phyloP scores from a whole-genome alignment of 2,888 invertebrate genomes.

The Phortica magna region DNA sequence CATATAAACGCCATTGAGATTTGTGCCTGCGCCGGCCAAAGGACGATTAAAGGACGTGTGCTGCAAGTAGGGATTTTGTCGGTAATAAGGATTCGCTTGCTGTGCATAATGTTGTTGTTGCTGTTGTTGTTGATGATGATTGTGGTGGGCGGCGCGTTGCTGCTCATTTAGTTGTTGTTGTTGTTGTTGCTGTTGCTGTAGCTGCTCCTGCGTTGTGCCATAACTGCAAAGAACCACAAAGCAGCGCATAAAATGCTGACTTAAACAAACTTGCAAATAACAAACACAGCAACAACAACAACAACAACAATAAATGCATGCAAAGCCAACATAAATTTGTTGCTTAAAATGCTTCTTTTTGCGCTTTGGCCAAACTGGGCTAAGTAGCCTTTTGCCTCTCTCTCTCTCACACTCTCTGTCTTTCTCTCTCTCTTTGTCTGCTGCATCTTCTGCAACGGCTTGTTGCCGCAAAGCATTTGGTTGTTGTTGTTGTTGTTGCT shows the following conservation, averaged over 20 bases:
- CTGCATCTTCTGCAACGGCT: background rate
- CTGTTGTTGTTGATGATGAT: conserved; percentile 58
- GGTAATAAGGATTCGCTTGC: conserved; percentile 16
- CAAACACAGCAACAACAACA: conserved; percentile 30
- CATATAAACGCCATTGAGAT: conserved; percentile 63
- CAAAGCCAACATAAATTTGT: conserved; percentile 26
- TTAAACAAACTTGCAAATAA: conserved; percentile 36
- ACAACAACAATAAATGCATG: conserved; percentile 16
- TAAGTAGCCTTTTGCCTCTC: conserved; percentile 23
- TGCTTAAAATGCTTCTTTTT: conserved; percentile 16
- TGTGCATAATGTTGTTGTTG: conserved; percentile 55
- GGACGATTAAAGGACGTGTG: conserved; percentile 49
- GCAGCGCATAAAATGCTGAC: conserved; percentile 23
- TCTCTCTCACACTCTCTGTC: too few relatives aligned
- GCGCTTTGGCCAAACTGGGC: conserved; percentile 13
- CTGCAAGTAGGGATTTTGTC: conserved; percentile 20
- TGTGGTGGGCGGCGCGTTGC: conserved; percentile 48
- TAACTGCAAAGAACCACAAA: conserved; percentile 20
- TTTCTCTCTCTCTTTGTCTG: too few relatives aligned
- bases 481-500: background rate
- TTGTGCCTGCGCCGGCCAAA: conserved; percentile 56
- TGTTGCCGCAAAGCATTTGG: background rate
- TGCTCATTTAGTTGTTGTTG: background rate
- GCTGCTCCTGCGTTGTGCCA: conserved; percentile 13
- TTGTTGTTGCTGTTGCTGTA: background rate